phyloP scores from a whole-genome alignment of 2,888 invertebrate genomes.

The Ormyrus thymus region DNA sequence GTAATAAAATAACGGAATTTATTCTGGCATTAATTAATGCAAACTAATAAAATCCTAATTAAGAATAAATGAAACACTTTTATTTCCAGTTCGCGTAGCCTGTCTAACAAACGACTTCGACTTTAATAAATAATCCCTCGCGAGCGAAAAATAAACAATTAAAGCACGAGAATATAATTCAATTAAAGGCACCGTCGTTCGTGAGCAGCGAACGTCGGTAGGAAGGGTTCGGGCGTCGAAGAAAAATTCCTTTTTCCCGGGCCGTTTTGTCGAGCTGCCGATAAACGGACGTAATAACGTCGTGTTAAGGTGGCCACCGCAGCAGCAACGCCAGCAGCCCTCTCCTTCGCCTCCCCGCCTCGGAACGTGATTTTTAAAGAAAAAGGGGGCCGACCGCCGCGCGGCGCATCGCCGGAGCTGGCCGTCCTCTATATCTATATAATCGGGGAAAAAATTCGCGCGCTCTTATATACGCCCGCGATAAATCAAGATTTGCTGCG shows the following conservation, averaged over 20 bases:
- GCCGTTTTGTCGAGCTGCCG: slow-evolving; percentile 50
- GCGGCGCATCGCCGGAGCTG: slow-evolving; percentile 10
- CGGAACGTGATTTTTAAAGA: slow-evolving; percentile 46
- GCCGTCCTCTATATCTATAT: slow-evolving; percentile 5
- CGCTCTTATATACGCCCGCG: slow-evolving; percentile 8
- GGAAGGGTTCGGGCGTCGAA: slow-evolving; percentile 18
- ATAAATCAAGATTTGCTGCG: slow-evolving; percentile 44
- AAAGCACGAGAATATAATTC: slow-evolving; percentile 35
- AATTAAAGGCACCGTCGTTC: slow-evolving; percentile 42
- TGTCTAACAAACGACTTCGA: too few species aligned
- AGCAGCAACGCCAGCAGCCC: slow-evolving; percentile 1
- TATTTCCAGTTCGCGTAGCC: too few species aligned
- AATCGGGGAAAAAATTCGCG: slow-evolving; percentile 30
- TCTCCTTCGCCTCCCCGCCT: neutral
- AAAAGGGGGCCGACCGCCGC: neutral
- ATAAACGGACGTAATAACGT: slow-evolving; percentile 57
- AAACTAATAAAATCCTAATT: too few species aligned
- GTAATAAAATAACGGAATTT: too few species aligned
- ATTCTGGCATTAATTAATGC: too few species aligned
- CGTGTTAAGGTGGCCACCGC: slow-evolving; percentile 52
- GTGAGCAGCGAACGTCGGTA: slow-evolving; percentile 32
- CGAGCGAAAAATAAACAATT: neutral
- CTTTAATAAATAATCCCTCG: neutral
- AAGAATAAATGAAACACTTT: too few species aligned
- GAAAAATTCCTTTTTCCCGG: slow-evolving; percentile 45